Percentiles rank a stretch among this genome's conserved stretches.
These are phyloP conservation scores for Cantharis rufa DNA, from an alignment of 2,888 invertebrate species.

Conservation along the genomic window DNA sequence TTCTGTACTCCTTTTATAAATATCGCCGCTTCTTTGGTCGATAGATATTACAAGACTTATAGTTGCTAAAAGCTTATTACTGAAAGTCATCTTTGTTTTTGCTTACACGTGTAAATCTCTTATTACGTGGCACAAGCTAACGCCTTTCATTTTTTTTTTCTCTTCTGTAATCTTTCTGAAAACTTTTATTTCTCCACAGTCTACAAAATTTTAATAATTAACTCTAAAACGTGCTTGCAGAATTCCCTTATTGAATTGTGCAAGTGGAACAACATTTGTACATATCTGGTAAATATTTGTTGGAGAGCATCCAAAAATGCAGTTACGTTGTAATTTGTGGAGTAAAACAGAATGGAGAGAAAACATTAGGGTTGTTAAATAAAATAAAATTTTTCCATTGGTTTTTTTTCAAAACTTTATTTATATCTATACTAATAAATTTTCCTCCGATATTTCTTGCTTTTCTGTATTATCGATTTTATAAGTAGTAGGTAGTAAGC, in stretches of 20 bases:
- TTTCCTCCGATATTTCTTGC: not conserved
- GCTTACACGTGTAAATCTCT: not conserved
- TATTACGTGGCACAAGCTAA: not conserved
- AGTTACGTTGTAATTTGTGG: not conserved
- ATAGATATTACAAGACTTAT: slow-evolving; percentile 23
- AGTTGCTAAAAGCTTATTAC: slow-evolving; percentile 10
- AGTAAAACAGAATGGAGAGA: not conserved
- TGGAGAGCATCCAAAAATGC: not conserved
- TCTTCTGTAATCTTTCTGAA: not conserved
- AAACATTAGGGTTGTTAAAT: not conserved
- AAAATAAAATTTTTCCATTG: not conserved
- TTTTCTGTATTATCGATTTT: not conserved
- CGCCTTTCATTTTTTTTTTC: not conserved
- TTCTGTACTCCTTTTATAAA: slow-evolving; percentile 26
- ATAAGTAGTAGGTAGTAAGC: not conserved
- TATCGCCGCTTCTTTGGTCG: slow-evolving; percentile 29
- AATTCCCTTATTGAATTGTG: not conserved
- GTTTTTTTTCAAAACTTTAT: not conserved
- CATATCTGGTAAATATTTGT: not conserved
- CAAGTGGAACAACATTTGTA: not conserved
- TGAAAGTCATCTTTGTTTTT: not conserved
- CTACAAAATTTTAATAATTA: not conserved
- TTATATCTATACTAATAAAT: not conserved
- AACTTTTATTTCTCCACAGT: not conserved
- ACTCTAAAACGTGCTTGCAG: not conserved